Evolutionary conservation across 1,140 invertebrate species (phyloP), one percentile per base, ranked within the genome.

Genomic region (Brachionus koreanus): DNA sequence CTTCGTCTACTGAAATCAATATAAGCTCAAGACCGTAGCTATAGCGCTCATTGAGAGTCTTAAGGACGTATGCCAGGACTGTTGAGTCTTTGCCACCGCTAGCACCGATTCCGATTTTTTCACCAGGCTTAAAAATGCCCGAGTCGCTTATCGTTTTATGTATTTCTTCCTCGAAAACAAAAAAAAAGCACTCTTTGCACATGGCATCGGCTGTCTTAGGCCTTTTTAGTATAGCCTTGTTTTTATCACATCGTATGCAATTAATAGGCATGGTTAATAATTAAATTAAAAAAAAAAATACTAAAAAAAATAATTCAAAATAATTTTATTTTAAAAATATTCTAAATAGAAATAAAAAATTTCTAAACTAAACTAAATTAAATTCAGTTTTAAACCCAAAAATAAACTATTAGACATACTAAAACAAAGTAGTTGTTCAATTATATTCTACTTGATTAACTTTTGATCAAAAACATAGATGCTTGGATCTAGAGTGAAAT

Each of bases 51-150:
- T 99, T 99, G 3, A 99, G 88, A 3, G 93, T 88, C 88, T 98
- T 98, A 84, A 99, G 87, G 3, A 97, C 91, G 94, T 90, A 87
- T 2, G 90, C 97, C 42, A 99, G 89, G 12, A 99, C 98, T 10
- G 98, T 99, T 0, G 97, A 99, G 88, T 99, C 98, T 91, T 99
- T 99, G 67, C 98, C 98, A 77, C 98, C 97, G 83, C 96, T 98
- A 29, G 97, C 97, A 43, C 94, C 97, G 65, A 99, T 92, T 5
- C 96, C 97, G 23, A 99, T 94, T 83, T 92, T 93, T 85, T 96
- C 92, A 9, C 95, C 95, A 82, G 88, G 89, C 83, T 92, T 92
- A 86, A 99, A 98, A 57, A 99, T 90, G 84, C 93, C 91, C n/a
- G 91, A 92, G 86, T 92, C 91, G 6, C 90, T 90, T 83, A 99